phyloP scores from a whole-genome alignment of 2,888 invertebrate genomes.

The Parasteatoda lunata region DNA sequence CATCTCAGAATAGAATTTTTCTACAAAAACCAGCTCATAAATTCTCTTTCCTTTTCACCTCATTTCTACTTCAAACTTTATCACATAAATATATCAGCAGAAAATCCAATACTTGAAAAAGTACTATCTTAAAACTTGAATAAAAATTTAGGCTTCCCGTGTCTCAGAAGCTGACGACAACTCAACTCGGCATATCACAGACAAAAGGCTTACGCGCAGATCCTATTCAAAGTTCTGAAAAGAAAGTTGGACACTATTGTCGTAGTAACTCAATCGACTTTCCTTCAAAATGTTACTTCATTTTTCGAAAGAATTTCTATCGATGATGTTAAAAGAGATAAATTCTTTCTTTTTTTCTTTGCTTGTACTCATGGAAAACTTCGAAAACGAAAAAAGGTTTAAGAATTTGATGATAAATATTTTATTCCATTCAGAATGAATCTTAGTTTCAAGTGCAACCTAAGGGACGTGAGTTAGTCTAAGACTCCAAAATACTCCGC shows the following conservation, averaged over 20 bases:
- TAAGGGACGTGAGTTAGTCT: too few species aligned
- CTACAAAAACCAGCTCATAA: not conserved
- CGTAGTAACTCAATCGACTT: slow-evolving; percentile 34
- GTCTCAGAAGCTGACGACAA: slow-evolving; percentile 31
- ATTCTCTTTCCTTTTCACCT: not conserved
- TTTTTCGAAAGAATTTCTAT: slow-evolving; percentile 50
- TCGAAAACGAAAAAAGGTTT: not conserved
- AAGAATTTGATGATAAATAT: too few species aligned
- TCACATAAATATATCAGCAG: not conserved
- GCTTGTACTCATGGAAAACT: not conserved
- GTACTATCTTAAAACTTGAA: not conserved
- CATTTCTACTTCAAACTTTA: too few species aligned
- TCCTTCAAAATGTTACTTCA: slow-evolving; percentile 47
- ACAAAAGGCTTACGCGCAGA: slow-evolving; percentile 31
- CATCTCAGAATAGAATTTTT: not conserved
- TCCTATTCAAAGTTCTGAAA: slow-evolving; percentile 47
- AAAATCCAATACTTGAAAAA: slow-evolving; percentile 9
- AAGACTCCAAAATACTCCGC: too few species aligned
- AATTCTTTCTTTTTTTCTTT: slow-evolving; percentile 12
- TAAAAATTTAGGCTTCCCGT: slow-evolving; percentile 17
- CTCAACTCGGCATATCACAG: slow-evolving; percentile 26
- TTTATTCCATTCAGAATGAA: too few species aligned
- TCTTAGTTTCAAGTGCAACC: too few species aligned
- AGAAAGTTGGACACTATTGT: slow-evolving; percentile 51
- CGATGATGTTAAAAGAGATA: slow-evolving; percentile 18